These are phyloP conservation scores for Bovichtus variegatus DNA, from an alignment of 2,797 vertebrate species.

Conservation along the genomic window DNA sequence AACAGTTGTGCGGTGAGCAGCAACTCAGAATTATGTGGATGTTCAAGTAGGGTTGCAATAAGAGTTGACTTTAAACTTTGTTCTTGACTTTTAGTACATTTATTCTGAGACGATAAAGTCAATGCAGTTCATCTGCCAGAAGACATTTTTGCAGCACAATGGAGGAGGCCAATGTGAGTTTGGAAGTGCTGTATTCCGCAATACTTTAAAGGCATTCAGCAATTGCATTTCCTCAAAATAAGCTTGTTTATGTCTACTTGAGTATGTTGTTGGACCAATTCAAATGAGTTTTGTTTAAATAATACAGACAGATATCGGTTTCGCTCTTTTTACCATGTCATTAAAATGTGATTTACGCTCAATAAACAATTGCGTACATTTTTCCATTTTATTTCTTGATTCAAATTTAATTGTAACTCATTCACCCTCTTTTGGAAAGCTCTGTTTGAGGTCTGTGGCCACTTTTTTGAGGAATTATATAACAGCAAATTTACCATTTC, in stretches of 20 bases:
- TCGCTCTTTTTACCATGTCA: constrained; percentile 2
- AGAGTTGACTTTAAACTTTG: constrained; percentile 1
- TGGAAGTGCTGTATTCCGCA: constrained; percentile 11
- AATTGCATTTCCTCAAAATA: constrained; percentile 2
- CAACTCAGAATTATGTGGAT: background rate
- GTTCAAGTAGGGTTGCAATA: background rate
- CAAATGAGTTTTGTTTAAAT: constrained; percentile 22
- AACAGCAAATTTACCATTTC: background rate
- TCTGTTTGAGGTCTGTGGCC: background rate
- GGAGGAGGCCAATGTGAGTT: background rate
- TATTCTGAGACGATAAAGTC: background rate
- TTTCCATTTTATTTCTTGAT: constrained; percentile 16
- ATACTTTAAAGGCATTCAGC: background rate
- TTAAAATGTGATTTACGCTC: constrained; percentile 42
- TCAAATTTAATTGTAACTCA: background rate
- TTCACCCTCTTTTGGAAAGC: background rate
- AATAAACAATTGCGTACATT: constrained; percentile 16
- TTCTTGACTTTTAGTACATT: background rate
- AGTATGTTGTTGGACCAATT: background rate
- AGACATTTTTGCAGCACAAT: background rate
- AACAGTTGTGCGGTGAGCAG: constrained; percentile 1
- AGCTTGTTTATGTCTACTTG: background rate
- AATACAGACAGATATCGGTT: constrained; percentile 3
- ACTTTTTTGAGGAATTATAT: too few relatives aligned
- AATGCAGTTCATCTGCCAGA: background rate